Evolutionary conservation across 1,140 invertebrate species (phyloP), one percentile per base, ranked within the genome.

Genomic region (Ruditapes philippinarum): DNA sequence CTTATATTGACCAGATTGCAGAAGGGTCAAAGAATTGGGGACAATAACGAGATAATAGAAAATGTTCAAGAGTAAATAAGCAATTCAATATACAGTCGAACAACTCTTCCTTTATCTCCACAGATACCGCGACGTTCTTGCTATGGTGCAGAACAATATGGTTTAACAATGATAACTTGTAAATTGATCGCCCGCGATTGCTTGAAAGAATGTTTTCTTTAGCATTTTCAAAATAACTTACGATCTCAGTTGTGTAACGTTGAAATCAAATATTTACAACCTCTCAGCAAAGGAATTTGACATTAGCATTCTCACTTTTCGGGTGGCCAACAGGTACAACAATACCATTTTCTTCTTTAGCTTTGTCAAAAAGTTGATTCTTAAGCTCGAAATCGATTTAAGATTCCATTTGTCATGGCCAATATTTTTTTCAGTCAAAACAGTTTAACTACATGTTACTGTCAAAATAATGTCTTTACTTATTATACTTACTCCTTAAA

Each of bases 241-340:
- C n/a, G 28, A 60, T 40, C 51, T 60, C 22, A 81, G 12, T 40
- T 62, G 54, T n/a, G 57, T 81, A n/a, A 38, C 38, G 36, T 81
- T 62, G 9, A 81, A 62, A 28, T 25, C 31, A 38, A 60, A 62
- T 36, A 62, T 81, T 17, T 62, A 36, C 12, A 62, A 9, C 40
- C 79, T 81, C 51, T 81, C 79, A n/a, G 54, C 57, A 28, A 81
- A 31, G n/a, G 49, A 57, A 12, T 42, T 81, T 57, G 19, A 60
- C 1, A 36, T 22, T 12, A 5, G 51, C 19, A n/a, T 38, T 38
- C 22, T 36, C 51, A 42, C 79, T 81, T 22, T 62, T 7, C 5
- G 57, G n/a, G 40, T 81, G 79, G 17, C 79, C 51, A 62, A n/a
- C 36, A 17, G 79, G 79, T 33, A 45, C 33, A 22, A 42, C 0